Percentiles rank a stretch among this genome's conserved stretches.
These are phyloP conservation scores for Pteropus alecto DNA, from an alignment of 2,113 vertebrate genomes.

Conservation along the genomic window DNA sequence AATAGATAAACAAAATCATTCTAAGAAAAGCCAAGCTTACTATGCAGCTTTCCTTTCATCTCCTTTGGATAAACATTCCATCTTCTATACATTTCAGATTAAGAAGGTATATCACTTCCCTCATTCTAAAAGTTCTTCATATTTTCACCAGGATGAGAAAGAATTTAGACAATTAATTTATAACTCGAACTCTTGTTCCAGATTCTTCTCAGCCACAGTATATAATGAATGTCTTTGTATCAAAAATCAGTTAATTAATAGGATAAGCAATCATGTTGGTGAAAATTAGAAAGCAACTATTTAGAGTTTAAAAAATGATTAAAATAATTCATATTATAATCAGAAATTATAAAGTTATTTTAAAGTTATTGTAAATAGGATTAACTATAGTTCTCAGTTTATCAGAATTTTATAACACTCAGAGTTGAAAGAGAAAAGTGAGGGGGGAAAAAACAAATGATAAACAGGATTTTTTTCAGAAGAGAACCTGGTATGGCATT, in stretches of 20 bases:
- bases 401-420: constrained; percentile 1
- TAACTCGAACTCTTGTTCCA: neutral
- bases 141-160: neutral
- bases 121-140: neutral
- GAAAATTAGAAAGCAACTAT: neutral
- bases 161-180: neutral
- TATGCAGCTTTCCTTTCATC: neutral
- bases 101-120: neutral
- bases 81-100: neutral
- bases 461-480: constrained; percentile 16
- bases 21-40: neutral
- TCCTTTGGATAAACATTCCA: neutral
- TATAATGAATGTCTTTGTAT: neutral
- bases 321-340: neutral
- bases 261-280: neutral
- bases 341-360: neutral
- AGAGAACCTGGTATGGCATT: neutral
- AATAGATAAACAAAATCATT: neutral
- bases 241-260: neutral
- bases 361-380: neutral
- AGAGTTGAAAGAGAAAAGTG: neutral
- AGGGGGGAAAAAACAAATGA: neutral
- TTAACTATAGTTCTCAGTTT: neutral
- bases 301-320: constrained; percentile 14
- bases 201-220: neutral